Evolutionary conservation across 2,797 vertebrate genomes (phyloP).

Genomic region (Cossypha dichroa): DNA sequence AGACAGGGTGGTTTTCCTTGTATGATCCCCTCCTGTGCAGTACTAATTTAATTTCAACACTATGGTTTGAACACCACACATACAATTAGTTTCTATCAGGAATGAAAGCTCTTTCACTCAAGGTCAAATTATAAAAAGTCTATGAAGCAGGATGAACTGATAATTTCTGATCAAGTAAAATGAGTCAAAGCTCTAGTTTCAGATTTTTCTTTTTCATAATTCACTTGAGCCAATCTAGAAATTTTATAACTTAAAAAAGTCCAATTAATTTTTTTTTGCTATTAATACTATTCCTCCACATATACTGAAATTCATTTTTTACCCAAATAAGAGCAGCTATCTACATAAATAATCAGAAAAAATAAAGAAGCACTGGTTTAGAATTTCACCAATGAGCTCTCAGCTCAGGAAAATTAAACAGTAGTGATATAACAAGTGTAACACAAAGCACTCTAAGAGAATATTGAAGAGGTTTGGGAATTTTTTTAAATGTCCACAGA

Average conservation of each 20-base stretch:
- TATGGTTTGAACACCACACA: slow-evolving; percentile 14
- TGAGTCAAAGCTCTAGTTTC: background rate
- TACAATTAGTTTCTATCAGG: slow-evolving; percentile 31
- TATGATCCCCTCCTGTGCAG: background rate
- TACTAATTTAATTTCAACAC: slow-evolving; percentile 59
- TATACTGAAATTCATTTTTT: background rate
- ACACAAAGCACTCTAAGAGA: background rate
- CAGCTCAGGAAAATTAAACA: slow-evolving; percentile 7
- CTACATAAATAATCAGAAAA: background rate
- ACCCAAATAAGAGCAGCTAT: background rate
- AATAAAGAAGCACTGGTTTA: background rate
- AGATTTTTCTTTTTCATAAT: background rate
- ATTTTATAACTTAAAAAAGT: background rate
- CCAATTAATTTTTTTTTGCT: background rate
- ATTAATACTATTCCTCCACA: background rate
- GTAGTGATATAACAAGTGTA: background rate
- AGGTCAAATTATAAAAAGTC: slow-evolving; percentile 13
- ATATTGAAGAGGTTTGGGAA: background rate
- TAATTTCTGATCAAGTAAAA: background rate
- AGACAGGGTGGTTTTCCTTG: background rate
- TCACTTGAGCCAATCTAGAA: background rate
- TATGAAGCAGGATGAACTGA: background rate
- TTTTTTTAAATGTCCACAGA: background rate
- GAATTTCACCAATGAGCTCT: background rate
- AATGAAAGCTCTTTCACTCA: slow-evolving; percentile 23